Base-by-base conservation (phyloP, 2,797 vertebrate species). In the Austrolebias charrua region DNA sequence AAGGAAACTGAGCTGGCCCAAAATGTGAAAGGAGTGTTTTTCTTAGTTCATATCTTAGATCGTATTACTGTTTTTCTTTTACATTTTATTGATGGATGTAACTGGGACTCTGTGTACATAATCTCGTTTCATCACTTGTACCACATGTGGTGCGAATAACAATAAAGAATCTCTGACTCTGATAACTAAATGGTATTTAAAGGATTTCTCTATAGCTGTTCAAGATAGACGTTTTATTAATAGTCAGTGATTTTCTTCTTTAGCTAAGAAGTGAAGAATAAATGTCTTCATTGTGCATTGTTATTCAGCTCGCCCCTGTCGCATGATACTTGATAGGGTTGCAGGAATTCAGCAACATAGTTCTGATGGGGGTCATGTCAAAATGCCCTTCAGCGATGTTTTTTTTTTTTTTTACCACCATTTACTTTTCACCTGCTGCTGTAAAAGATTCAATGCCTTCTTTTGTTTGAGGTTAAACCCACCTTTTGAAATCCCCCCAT, bases 401-500 rank as follows among this genome's bases (percentile, higher is more conserved):
- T 55, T 11, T 40, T 40, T 75, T 35, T 7, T 78, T 72, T 73
- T 63, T 60, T 62, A 57, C 73, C 49, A 24, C 69, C 57, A 71
- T 54, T 54, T 69, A 62, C 76, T 72, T 80, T 82, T 76, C 78
- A 89, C 87, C 87, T 87, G 81, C 68, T 85, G 83, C 82, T 63
- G 75, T 54, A 59, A 57, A 79, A 66, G 75, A 82, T 82, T 86
- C 78, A 57, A 31, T 64, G 38, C 66, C 69, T 69, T 69, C 80
- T 81, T 88, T 90, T 88, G 83, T 89, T 83, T 85, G 76, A 83
- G 71, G 61, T 71, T 57, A 55, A 75, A 60, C 69, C 19, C 15
- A 50, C 42, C 80, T 84, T 90, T 84, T 87, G 71, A 80, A 86
- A 86, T 88, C 54, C 90, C 86, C 86, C 75, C 79, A 68, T 78